These are phyloP conservation scores for Ciconia nigra DNA, from an alignment of 2,797 vertebrate species.

Conservation along the genomic window DNA sequence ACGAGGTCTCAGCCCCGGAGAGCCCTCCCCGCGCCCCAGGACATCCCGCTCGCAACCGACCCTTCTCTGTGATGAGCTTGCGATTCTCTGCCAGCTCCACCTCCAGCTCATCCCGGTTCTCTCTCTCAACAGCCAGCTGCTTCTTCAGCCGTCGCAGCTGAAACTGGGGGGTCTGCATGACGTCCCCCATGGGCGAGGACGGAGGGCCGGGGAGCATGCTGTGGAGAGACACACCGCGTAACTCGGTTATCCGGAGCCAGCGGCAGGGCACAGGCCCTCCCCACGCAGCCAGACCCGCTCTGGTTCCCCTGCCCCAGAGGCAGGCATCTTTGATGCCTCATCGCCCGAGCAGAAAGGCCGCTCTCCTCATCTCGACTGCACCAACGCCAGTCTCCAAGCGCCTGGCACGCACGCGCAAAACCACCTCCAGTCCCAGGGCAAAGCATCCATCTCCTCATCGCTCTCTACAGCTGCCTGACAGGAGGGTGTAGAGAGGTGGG, in stretches of 20 bases:
- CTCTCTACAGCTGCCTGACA: too few relatives aligned
- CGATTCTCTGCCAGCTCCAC: conserved; percentile 80
- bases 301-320: not conserved
- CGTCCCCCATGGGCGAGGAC: conserved; percentile 85
- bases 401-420: not conserved
- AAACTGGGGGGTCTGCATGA: conserved; percentile 92
- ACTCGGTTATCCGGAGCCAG: rapidly evolving
- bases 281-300: rapidly evolving
- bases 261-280: rapidly evolving
- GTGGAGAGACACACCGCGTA: not conserved
- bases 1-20: rapidly evolving
- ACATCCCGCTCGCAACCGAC: conserved; percentile 32
- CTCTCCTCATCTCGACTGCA: not conserved
- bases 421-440: not conserved
- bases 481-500: too few relatives aligned
- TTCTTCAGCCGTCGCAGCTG: conserved; percentile 85
- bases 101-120: conserved; percentile 85
- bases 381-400: too few relatives aligned
- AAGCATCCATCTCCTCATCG: not conserved
- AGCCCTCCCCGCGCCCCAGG: not conserved
- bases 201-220: conserved; percentile 66
- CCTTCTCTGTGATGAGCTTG: conserved; percentile 81
- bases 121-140: conserved; percentile 82
- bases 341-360: not conserved
- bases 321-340: not conserved